phyloP scores from a whole-genome alignment of 2,888 invertebrate species.

The Andrena minutula region DNA sequence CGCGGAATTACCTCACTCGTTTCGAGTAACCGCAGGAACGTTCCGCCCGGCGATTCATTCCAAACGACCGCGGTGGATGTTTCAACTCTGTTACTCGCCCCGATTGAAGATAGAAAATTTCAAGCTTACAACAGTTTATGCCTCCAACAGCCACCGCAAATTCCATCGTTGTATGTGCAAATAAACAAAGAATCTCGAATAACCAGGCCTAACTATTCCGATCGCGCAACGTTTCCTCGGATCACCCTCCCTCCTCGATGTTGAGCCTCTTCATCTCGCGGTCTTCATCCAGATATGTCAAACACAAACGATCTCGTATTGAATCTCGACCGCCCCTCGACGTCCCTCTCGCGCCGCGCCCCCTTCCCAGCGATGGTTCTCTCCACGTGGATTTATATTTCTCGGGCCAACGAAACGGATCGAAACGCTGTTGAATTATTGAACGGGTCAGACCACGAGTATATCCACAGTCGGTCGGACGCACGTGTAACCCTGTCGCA shows the following conservation, averaged over 20 bases:
- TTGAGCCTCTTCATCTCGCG: background rate
- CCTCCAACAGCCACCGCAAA: too few species aligned
- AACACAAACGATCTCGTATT: slow-evolving; percentile 18
- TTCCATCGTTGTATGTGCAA: too few species aligned
- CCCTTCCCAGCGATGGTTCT: background rate
- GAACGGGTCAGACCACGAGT: slow-evolving; percentile 34
- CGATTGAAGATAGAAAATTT: too few species aligned
- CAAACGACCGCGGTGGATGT: too few species aligned
- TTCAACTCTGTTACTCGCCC: too few species aligned
- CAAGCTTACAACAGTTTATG: too few species aligned
- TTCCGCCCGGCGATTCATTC: too few species aligned
- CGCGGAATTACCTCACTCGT: too few species aligned
- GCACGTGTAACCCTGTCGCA: slow-evolving; percentile 41
- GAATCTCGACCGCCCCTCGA: background rate
- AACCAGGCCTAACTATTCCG: background rate
- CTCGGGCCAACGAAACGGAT: slow-evolving; percentile 29
- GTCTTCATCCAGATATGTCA: slow-evolving; percentile 9
- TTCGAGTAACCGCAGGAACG: too few species aligned
- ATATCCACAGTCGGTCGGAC: slow-evolving; percentile 21
- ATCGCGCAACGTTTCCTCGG: background rate
- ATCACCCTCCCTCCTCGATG: background rate
- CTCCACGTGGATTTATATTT: slow-evolving; percentile 28
- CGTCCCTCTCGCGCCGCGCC: background rate
- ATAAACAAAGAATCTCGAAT: background rate
- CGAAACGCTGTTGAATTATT: slow-evolving; percentile 51